Evolutionary conservation across 2,888 invertebrate species (phyloP).

Genomic region (Lasioglossum villosulum): DNA sequence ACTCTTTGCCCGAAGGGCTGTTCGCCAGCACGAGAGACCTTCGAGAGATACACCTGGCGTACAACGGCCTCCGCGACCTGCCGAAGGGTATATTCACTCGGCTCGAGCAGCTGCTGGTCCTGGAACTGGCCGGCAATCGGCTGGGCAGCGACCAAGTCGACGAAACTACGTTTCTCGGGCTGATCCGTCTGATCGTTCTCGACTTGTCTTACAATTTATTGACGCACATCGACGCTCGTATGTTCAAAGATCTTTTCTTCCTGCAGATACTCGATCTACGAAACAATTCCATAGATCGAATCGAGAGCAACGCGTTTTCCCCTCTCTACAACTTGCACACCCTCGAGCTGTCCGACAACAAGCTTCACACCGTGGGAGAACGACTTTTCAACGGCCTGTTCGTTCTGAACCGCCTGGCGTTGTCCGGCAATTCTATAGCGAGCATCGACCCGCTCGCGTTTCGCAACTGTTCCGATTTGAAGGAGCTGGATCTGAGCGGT

Average conservation of each 20-base stretch:
- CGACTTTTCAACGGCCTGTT: conserved; percentile 93
- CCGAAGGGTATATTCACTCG: conserved; percentile 93
- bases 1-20: conserved; percentile 91
- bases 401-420: conserved; percentile 92
- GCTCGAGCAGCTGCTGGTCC: conserved; percentile 92
- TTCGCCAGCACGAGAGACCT: conserved; percentile 93
- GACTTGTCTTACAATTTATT: conserved; percentile 95
- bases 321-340: conserved; percentile 95
- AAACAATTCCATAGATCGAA: conserved; percentile 95
- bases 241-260: conserved; percentile 94
- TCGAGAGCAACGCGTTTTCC: conserved; percentile 94
- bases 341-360: conserved; percentile 94
- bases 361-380: conserved; percentile 92
- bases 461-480: conserved; percentile 94
- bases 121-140: conserved; percentile 94
- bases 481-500: conserved; percentile 95
- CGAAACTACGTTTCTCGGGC: conserved; percentile 93
- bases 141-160: conserved; percentile 94
- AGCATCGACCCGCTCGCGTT: conserved; percentile 93
- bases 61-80: conserved; percentile 93
- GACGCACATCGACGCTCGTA: conserved; percentile 92
- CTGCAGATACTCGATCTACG: conserved; percentile 94
- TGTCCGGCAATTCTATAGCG: conserved; percentile 94
- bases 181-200: conserved; percentile 93
- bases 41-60: conserved; percentile 93